Conservation (phyloP, 1,140 invertebrate genomes). For the Aradophagus sp. region DNA sequence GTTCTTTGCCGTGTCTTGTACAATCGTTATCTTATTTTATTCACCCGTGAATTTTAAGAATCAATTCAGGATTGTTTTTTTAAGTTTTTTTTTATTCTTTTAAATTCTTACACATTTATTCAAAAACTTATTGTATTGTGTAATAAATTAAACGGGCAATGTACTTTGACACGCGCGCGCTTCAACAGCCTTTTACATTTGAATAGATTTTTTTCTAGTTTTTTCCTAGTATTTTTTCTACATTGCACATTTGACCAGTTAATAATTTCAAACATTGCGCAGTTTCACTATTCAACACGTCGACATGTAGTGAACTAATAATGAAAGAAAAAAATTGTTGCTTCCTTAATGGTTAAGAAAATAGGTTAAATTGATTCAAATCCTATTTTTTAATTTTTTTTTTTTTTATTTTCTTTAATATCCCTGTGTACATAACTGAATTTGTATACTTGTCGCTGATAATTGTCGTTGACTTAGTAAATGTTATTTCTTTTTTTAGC, state of each 20-base stretch:
- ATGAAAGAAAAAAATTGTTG: not conserved
- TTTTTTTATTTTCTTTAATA: not conserved
- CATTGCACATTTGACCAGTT: not conserved
- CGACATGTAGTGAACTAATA: not conserved
- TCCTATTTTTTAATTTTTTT: too few relatives aligned
- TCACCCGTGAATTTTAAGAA: too few relatives aligned
- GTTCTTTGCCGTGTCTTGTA: constrained; percentile 14
- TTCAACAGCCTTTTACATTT: constrained; percentile 1
- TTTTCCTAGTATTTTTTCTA: constrained; percentile 7
- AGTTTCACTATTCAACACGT: not conserved
- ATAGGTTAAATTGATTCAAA: constrained; percentile 1
- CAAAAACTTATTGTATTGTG: not conserved
- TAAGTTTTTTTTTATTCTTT: not conserved
- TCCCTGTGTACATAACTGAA: constrained; percentile 9
- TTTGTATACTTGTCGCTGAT: constrained; percentile 15
- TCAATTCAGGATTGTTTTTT: too few relatives aligned
- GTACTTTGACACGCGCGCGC: constrained; percentile 63
- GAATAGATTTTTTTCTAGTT: constrained; percentile 1
- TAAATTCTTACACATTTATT: not conserved
- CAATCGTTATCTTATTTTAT: constrained; percentile 53
- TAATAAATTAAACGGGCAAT: constrained; percentile 61
- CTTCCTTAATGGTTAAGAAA: constrained; percentile 3
- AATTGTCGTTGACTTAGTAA: constrained; percentile 24
- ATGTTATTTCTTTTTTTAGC: constrained; percentile 51
- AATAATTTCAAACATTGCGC: not conserved